These are phyloP conservation scores for Bimastos eiseni DNA, from an alignment of 2,888 invertebrate genomes.

Conservation along the genomic window DNA sequence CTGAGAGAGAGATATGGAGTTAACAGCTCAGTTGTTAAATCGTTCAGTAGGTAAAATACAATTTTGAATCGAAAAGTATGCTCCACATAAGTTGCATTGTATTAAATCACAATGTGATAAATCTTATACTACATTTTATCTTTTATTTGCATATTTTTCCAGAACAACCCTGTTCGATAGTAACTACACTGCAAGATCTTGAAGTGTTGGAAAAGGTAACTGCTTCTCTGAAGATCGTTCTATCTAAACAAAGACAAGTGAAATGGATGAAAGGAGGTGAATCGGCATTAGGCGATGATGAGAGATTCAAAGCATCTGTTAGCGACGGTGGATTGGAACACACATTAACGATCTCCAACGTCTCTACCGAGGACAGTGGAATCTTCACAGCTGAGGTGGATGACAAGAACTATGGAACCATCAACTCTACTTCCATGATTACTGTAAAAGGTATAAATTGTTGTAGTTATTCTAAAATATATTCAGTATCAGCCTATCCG, in stretches of 20 bases:
- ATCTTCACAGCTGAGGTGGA: slow-evolving; percentile 48
- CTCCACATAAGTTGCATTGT: not conserved
- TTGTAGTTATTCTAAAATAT: too few species aligned
- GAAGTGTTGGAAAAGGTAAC: slow-evolving; percentile 13
- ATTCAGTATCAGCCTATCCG: too few species aligned
- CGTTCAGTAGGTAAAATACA: not conserved
- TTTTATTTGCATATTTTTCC: not conserved
- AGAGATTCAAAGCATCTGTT: not conserved
- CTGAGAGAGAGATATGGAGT: not conserved
- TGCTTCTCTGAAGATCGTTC: not conserved
- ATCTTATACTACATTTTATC: not conserved
- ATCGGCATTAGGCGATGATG: not conserved
- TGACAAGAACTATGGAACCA: slow-evolving; percentile 8
- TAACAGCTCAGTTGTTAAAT: not conserved
- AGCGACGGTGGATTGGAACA: not conserved
- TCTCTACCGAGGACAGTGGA: slow-evolving; percentile 37
- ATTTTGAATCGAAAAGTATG: not conserved
- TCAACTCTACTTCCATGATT: not conserved
- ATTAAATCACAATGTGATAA: not conserved
- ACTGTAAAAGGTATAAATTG: slow-evolving; percentile 35
- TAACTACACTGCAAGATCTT: not conserved
- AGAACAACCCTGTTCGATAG: not conserved
- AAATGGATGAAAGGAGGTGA: not conserved
- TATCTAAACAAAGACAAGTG: not conserved
- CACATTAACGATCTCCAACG: not conserved